Base-by-base conservation (phyloP, 2,113 vertebrate genomes). In the Ammodytes marinus region DNA sequence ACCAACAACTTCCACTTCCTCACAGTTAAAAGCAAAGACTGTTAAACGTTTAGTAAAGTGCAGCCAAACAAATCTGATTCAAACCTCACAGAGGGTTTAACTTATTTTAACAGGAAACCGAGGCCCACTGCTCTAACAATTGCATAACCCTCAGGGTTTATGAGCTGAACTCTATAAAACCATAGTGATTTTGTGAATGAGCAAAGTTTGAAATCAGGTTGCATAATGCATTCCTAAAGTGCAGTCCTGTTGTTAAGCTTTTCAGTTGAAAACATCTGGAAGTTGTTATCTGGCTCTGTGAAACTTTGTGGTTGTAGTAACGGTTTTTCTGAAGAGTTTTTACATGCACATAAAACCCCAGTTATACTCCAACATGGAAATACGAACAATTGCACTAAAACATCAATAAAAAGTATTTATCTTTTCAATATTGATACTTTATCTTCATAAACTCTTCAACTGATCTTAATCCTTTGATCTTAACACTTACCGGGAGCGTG, bases 401-500 rank as follows among this genome's bases (percentile, higher is more conserved):
- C 14, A 19, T 65, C 14, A 45, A 19, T 14, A 40, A 60, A 15
- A 12, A 1, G n/a, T 10, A 2, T 8, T 17, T 17, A 5, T 12
- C 61, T 65, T 64, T 17, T 27, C 27, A 27, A 8, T 11, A 53
- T 12, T 1, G 11, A 17, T 14, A 40, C 40, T 40, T 15, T 13
- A 39, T n/a, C 67, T 9, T 11, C 0, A 19, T 15, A 66, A 73
- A 17, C 5, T n/a, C 4, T 1, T 2, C 49, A 0, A n/a, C 11
- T 60, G 50, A 7, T 12, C 14, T n/a, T 3, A 8, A 42, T 4
- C 35, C 8, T 67, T 8, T 7, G 1, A 69, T 15, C 0, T 13
- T 0, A 68, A 65, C 27, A 74, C 85, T 67, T 63, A 88, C 85
- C 12, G 3, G 6, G 49, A 68, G 27, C 5, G 37, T 61, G 9